Percentiles rank a stretch among this genome's conserved stretches.
phyloP scores from a whole-genome alignment of 1,140 invertebrate genomes.

The Dendroctonus ponderosae region DNA sequence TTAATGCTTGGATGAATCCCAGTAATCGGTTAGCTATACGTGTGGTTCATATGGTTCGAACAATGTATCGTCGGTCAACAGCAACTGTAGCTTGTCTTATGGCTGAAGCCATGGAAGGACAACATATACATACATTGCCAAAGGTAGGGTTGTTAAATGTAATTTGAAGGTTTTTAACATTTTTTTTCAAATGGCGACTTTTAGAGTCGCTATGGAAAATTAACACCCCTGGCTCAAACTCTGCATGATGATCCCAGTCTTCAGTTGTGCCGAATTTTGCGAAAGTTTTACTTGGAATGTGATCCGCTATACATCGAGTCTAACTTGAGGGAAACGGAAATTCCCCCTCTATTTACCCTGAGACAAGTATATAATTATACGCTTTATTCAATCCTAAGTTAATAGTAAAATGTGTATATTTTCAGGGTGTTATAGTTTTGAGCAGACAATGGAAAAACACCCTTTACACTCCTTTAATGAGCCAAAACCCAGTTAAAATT shows the following conservation, averaged over 20 bases:
- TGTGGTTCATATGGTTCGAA: slow-evolving; percentile 74
- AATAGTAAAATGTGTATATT: slow-evolving; percentile 33
- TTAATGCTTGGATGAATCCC: slow-evolving; percentile 97
- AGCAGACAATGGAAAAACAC: slow-evolving; percentile 97
- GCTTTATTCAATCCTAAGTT: slow-evolving; percentile 4
- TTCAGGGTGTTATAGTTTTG: slow-evolving; percentile 83
- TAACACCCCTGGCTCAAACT: slow-evolving; percentile 85
- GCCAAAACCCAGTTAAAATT: slow-evolving; percentile 87
- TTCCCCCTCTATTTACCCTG: slow-evolving; percentile 86
- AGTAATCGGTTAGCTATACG: slow-evolving; percentile 83
- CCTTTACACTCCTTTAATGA: slow-evolving; percentile 86
- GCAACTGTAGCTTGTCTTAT: slow-evolving; percentile 91
- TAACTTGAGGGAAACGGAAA: slow-evolving; percentile 77
- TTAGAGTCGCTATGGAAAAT: slow-evolving; percentile 86
- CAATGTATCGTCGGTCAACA: slow-evolving; percentile 74
- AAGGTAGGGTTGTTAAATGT: slow-evolving; percentile 61
- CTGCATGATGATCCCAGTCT: slow-evolving; percentile 94
- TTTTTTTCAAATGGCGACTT: slow-evolving; percentile 15
- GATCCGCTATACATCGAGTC: slow-evolving; percentile 75
- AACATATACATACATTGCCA: slow-evolving; percentile 76
- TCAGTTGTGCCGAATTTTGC: slow-evolving; percentile 86
- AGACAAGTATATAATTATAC: slow-evolving; percentile 61
- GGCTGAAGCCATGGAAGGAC: slow-evolving; percentile 87
- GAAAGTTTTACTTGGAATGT: slow-evolving; percentile 78
- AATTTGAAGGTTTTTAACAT: slow-evolving; percentile 3